These are phyloP conservation scores for Caenorhabditis sp. DNA, from an alignment of 2,888 invertebrate species.

Conservation along the genomic window DNA sequence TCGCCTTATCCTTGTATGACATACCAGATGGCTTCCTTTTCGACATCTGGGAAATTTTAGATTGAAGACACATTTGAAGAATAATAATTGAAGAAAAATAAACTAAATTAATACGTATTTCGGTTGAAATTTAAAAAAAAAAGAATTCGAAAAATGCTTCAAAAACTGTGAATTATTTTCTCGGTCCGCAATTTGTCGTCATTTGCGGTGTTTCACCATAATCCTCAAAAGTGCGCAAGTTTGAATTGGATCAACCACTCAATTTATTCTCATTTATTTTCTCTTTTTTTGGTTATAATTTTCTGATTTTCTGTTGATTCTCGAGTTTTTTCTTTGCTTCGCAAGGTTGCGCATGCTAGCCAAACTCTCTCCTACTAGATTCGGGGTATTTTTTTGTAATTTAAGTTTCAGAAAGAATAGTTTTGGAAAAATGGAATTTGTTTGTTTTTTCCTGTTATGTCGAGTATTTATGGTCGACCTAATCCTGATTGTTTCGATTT, in stretches of 20 bases:
- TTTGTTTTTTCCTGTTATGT: too few species aligned
- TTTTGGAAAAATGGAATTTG: too few species aligned
- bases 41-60: constrained; percentile 40
- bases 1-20: constrained; percentile 62
- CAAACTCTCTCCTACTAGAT: too few species aligned
- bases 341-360: too few species aligned
- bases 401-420: too few species aligned
- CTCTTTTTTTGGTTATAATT: neutral
- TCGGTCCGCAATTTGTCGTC: constrained; percentile 30
- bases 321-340: too few species aligned
- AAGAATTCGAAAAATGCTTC: neutral
- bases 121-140: neutral
- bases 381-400: too few species aligned
- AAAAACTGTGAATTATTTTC: neutral
- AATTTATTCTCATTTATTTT: neutral
- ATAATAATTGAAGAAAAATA: too few species aligned
- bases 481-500: too few species aligned
- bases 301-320: too few species aligned
- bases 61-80: neutral
- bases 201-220: constrained; percentile 13
- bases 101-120: neutral
- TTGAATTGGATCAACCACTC: constrained; percentile 2
- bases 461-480: too few species aligned
- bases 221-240: neutral
- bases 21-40: constrained; percentile 52